Percentiles rank a stretch among this genome's conserved stretches.
Evolutionary conservation across 2,797 vertebrate species (phyloP).

Genomic region (Helostoma temminkii): DNA sequence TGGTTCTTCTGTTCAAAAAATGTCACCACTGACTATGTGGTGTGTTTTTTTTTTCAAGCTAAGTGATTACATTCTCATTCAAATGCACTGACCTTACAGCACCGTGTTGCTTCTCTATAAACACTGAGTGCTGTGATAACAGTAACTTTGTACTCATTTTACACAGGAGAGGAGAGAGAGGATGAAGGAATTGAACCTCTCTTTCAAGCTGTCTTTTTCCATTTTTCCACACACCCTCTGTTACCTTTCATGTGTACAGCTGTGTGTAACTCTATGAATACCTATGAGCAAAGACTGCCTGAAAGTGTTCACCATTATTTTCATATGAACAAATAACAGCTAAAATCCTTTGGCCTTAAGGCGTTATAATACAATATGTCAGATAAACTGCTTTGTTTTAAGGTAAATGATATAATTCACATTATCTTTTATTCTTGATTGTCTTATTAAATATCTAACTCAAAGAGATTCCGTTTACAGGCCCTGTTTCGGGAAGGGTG

Average conservation of each 20-base stretch:
- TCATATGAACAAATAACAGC: background rate
- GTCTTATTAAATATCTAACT: background rate
- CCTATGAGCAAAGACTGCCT: background rate
- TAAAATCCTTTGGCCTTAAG: background rate
- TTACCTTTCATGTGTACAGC: background rate
- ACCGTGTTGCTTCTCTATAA: background rate
- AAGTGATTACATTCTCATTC: background rate
- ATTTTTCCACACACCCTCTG: background rate
- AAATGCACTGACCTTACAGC: background rate
- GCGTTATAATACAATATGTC: no score
- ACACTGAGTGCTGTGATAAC: background rate
- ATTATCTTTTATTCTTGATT: background rate
- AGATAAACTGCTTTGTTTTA: background rate
- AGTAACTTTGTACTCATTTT: background rate
- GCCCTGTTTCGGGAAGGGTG: no score
- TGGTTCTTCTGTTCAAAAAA: no score
- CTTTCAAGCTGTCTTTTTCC: constrained; percentile 1
- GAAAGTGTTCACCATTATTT: background rate
- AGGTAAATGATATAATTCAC: background rate
- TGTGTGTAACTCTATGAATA: background rate
- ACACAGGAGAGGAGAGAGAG: background rate
- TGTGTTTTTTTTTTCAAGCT: background rate
- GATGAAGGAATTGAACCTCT: constrained; percentile 3
- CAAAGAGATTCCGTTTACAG: background rate
- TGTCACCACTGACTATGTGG: no score